phyloP scores from a whole-genome alignment of 2,113 vertebrate species.

The Phylloscopus whistleri region DNA sequence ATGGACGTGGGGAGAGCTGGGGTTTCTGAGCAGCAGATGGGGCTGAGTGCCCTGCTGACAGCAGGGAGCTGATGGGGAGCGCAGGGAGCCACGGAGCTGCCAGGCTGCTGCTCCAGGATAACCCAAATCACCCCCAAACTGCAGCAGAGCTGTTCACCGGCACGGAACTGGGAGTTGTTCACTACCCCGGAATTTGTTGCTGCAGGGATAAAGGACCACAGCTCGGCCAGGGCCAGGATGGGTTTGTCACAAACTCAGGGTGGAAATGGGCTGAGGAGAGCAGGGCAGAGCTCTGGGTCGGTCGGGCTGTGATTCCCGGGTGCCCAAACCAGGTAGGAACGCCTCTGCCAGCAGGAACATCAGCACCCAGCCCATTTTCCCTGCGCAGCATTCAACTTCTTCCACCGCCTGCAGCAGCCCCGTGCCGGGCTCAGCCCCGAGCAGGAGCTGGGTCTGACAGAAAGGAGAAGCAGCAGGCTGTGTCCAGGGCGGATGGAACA shows the following conservation, averaged over 20 bases:
- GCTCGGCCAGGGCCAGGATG: neutral
- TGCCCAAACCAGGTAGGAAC: neutral
- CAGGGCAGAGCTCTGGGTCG: neutral
- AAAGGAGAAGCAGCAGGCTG: neutral
- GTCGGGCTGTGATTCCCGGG: neutral
- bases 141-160: neutral
- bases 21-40: neutral
- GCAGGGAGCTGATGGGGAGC: neutral
- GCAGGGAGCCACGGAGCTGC: neutral
- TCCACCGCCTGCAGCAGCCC: neutral
- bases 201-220: neutral
- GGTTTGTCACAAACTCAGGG: neutral
- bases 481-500: neutral
- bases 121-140: neutral
- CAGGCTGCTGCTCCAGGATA: neutral
- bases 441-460: neutral
- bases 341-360: neutral
- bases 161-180: no score
- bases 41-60: neutral
- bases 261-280: neutral
- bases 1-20: neutral
- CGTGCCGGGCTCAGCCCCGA: accelerated
- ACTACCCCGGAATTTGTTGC: neutral
- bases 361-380: neutral
- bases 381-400: neutral